A percentile compares a stretch with the other conserved stretches of the same genome.
Evolutionary conservation across 2,113 vertebrate species (phyloP).

Genomic region (Trematomus loennbergii): DNA sequence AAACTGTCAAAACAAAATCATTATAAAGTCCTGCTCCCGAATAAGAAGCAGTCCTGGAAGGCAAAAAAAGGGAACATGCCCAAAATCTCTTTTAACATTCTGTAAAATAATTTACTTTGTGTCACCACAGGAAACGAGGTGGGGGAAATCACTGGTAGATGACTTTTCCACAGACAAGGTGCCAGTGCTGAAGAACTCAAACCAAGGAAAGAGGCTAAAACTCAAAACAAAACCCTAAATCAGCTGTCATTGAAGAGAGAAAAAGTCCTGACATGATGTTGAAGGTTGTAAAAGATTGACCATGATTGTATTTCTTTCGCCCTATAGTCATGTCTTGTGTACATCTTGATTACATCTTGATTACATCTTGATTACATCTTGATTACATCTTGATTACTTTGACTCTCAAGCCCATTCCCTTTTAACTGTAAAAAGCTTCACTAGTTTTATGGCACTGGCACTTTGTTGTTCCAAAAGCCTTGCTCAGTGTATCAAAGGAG

Average conservation of each 20-base stretch:
- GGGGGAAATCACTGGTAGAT: constrained; percentile 8
- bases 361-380: too few relatives aligned
- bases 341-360: not conserved
- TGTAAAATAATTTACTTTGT: constrained; percentile 21
- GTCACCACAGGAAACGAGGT: constrained; percentile 16
- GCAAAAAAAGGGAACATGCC: constrained; percentile 19
- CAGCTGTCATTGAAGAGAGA: not conserved
- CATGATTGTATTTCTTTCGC: not conserved
- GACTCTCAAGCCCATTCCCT: not conserved
- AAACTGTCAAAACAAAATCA: constrained; percentile 9
- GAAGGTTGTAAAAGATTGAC: not conserved
- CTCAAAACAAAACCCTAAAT: not conserved
- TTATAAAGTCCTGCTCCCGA: not conserved
- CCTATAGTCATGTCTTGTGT: not conserved
- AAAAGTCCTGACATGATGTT: not conserved
- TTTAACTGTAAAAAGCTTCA: not conserved
- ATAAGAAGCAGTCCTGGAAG: constrained; percentile 10
- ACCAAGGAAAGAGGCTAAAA: not conserved
- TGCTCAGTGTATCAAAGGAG: constrained; percentile 27
- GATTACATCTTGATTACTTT: not conserved
- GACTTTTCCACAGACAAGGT: constrained; percentile 31
- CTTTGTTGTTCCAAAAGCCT: constrained; percentile 5
- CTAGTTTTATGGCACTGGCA: constrained; percentile 4
- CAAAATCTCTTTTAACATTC: constrained; percentile 15
- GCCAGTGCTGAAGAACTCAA: constrained; percentile 30